Base-by-base conservation (phyloP, 2,888 invertebrate genomes). In the Drosophila cognata region DNA sequence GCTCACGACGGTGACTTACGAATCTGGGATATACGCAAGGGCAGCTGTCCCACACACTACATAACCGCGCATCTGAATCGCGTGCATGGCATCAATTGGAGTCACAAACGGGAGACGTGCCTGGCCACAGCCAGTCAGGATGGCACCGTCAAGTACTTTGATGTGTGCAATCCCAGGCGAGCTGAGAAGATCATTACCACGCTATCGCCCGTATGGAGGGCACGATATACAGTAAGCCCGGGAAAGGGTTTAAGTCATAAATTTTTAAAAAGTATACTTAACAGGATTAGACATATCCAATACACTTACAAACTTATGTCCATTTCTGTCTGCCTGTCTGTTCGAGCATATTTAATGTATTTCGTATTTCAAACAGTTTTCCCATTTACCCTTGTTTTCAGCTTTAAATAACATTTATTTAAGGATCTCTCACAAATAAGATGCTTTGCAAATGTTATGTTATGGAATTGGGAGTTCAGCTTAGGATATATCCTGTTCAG, bases 71-170 rank as follows among this genome's bases (percentile, higher is more conserved):
- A 99, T 94, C 94, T 98, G 51, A 92, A 92, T 74, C 84, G 98
- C 94, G 98, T 99, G 79, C 97, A 98, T 92, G 98, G 98, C 53
- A 95, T 99, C 41, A 98, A 99, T 92, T 99, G 99, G 99, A 98
- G 97, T 93, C 96, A 97, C 18, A 95, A 95, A 75, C 95, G 96
- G 87, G 97, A 97, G 93, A 96, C 96, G 79, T 97, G 97, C 89
- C 93, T 98, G 70, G 97, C 97, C 51, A 98, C 99, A 11, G 98
- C 98, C 68, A 98, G 98, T 94, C 98, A 99, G 94, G 99, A 99
- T 93, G 97, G 97, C 65, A 97, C 98, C 57, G 98, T 99, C 3
- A 98, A 98, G 94, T 97, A 98, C 93, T 99, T 98, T 94, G 98
- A 98, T 92, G 96, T 97, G 2, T 96, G 96, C 76, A 97, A 96